Evolutionary conservation across 1,140 invertebrate species (phyloP).

Genomic region (Pogonus chalceus): DNA sequence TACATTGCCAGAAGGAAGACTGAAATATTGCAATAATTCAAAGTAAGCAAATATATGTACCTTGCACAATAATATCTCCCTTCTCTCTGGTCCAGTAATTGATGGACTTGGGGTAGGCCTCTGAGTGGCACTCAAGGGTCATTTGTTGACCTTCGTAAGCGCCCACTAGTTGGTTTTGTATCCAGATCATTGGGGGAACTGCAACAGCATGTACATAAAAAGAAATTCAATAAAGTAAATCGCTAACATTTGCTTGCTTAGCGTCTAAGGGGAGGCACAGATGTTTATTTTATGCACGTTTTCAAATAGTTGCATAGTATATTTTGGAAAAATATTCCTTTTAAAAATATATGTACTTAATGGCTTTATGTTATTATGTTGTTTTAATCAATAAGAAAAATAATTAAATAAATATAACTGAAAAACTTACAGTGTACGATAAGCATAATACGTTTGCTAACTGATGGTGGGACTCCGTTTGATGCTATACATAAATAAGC

Average conservation of each 20-base stretch:
- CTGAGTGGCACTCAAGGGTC: constrained; percentile 71
- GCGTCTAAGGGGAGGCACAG: no score
- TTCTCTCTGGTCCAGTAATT: constrained; percentile 75
- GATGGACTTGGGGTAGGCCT: constrained; percentile 78
- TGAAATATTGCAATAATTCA: background rate
- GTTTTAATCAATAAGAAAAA: no score
- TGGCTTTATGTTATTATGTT: no score
- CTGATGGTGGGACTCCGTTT: constrained; percentile 75
- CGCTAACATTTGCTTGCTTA: no score
- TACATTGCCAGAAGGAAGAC: no score
- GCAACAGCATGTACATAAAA: constrained; percentile 16
- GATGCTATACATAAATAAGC: constrained; percentile 79
- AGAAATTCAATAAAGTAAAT: background rate
- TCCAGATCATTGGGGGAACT: constrained; percentile 79
- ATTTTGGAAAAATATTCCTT: no score
- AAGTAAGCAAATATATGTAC: no score
- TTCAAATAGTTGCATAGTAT: no score
- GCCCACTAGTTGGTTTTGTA: constrained; percentile 74
- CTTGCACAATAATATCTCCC: constrained; percentile 69
- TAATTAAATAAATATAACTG: no score
- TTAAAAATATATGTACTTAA: no score
- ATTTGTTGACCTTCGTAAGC: constrained; percentile 64
- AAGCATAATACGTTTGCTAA: constrained; percentile 78
- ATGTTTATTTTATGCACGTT: no score
- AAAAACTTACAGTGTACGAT: constrained; percentile 74